Conservation (phyloP, 2,113 vertebrate genomes). For the Craseonycteris thonglongyai region DNA sequence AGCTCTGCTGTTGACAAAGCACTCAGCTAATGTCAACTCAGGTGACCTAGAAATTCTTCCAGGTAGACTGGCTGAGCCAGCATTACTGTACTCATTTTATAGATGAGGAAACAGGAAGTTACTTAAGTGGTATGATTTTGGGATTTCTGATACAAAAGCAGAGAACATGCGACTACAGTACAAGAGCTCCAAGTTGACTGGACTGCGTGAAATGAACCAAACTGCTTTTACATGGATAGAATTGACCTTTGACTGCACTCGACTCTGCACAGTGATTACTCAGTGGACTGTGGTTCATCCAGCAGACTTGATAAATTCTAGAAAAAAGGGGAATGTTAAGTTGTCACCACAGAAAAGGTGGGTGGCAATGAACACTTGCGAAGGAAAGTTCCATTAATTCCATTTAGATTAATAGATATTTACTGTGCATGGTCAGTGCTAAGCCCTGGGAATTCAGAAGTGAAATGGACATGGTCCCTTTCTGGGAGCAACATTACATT, state of each 20-base stretch:
- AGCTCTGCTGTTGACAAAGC: background rate
- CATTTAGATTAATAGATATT: background rate
- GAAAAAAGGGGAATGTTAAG: background rate
- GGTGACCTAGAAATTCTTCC: background rate
- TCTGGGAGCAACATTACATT: background rate
- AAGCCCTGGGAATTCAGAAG: background rate
- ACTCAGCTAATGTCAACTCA: background rate
- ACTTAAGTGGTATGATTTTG: background rate
- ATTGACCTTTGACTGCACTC: background rate
- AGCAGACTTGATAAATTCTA: background rate
- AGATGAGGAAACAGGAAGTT: background rate
- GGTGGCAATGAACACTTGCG: background rate
- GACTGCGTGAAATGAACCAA: background rate
- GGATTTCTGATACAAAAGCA: background rate
- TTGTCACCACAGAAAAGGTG: background rate
- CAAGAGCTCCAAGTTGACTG: accelerated
- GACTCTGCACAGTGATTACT: background rate
- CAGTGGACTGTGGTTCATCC: background rate
- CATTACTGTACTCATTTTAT: background rate
- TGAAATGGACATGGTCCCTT: background rate
- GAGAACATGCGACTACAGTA: background rate
- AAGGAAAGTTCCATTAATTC: background rate
- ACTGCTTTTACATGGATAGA: background rate
- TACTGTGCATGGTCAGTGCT: background rate
- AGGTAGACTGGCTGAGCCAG: background rate